Percentiles rank a stretch among this genome's conserved stretches.
Conservation (phyloP, 2,888 invertebrate genomes). For the Mamestra brassicae region DNA sequence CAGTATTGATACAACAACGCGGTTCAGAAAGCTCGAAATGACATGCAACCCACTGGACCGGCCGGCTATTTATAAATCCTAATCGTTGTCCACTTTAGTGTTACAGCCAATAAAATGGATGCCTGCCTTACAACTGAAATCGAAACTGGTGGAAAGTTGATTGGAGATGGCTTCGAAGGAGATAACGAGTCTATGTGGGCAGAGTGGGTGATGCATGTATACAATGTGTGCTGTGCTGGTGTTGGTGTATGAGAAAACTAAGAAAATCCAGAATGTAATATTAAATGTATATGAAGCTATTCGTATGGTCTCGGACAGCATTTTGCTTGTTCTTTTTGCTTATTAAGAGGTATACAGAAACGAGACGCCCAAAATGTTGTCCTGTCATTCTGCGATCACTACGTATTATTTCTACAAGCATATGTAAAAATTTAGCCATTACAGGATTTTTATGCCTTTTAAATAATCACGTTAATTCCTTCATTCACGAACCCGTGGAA, state of each 20-base stretch:
- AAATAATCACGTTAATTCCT: not conserved
- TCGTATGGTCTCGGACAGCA: not conserved
- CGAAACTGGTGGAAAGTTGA: slow-evolving; percentile 49
- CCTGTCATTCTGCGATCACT: too few relatives aligned
- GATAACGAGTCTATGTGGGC: not conserved
- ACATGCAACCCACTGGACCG: slow-evolving; percentile 25
- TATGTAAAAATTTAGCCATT: too few relatives aligned
- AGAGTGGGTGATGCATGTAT: not conserved
- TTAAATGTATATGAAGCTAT: not conserved
- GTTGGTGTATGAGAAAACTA: not conserved
- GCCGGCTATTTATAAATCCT: slow-evolving; percentile 55
- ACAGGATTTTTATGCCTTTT: not conserved
- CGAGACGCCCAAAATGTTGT: too few relatives aligned
- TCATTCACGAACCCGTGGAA: not conserved
- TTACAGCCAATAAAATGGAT: slow-evolving; percentile 51
- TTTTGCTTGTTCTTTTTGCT: not conserved
- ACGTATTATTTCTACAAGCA: too few relatives aligned
- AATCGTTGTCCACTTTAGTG: slow-evolving; percentile 40
- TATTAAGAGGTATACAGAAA: not conserved
- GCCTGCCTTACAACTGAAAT: slow-evolving; percentile 39
- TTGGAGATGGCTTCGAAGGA: slow-evolving; percentile 2
- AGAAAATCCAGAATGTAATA: not conserved
- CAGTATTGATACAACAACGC: not conserved
- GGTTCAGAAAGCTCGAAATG: slow-evolving; percentile 44
- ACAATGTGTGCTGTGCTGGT: not conserved